Percentiles rank a stretch among this genome's conserved stretches.
Evolutionary conservation across 2,113 vertebrate species (phyloP).

Genomic region (Thinocorus orbignyianus): DNA sequence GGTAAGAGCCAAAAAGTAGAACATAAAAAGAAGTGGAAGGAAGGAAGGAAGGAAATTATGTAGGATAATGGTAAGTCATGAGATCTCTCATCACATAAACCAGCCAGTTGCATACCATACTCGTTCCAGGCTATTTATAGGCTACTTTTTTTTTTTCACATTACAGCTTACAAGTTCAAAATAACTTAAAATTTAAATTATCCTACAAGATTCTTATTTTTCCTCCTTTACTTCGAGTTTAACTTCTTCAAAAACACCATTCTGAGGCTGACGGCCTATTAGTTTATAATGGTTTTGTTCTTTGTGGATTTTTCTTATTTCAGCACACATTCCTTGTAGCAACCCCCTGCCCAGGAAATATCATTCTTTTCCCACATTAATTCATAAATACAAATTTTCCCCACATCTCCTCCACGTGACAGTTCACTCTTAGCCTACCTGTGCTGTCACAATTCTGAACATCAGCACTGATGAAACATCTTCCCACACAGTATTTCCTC

Average conservation of each 20-base stretch:
- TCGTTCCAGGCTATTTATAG: background rate
- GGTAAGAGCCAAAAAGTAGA: background rate
- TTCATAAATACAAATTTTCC: background rate
- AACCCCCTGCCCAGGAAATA: background rate
- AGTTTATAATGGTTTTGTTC: background rate
- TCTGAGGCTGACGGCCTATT: background rate
- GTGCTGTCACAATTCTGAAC: background rate
- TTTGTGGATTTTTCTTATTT: background rate
- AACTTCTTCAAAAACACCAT: background rate
- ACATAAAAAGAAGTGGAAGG: background rate
- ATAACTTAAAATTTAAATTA: background rate
- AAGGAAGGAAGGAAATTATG: background rate
- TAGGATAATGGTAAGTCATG: background rate
- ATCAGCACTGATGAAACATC: background rate
- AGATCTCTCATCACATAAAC: background rate
- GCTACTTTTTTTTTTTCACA: background rate
- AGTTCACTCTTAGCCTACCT: background rate
- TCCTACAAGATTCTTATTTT: background rate
- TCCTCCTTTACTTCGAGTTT: background rate
- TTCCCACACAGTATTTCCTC: background rate
- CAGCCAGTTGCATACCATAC: background rate
- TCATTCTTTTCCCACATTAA: background rate
- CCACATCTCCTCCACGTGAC: background rate
- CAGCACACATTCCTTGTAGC: background rate
- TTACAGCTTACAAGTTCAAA: background rate